Evolutionary conservation across 1,140 invertebrate species (phyloP).

Genomic region (Helicorthomorpha holstii): DNA sequence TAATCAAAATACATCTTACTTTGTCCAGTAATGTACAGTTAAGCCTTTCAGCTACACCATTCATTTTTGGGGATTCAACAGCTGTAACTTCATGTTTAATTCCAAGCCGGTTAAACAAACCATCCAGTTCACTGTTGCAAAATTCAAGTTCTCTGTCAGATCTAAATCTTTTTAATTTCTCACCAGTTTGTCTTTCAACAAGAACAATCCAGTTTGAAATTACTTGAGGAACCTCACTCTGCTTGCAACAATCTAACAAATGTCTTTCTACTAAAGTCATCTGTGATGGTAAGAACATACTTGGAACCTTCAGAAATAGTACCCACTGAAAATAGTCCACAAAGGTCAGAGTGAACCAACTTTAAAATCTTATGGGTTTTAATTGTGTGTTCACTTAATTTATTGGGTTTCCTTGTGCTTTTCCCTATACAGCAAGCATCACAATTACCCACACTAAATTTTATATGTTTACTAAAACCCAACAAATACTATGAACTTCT

Average conservation of each 20-base stretch:
- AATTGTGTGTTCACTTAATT: background rate
- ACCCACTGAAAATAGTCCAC: background rate
- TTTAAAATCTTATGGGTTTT: background rate
- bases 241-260: background rate
- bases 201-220: background rate
- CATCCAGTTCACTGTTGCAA: conserved; percentile 10
- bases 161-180: conserved; percentile 21
- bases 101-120: conserved; percentile 9
- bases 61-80: conserved; percentile 14
- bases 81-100: conserved; percentile 14
- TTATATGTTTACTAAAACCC: background rate
- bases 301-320: background rate
- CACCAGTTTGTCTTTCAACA: conserved; percentile 15
- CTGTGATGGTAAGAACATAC: background rate
- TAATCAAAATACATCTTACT: conserved; percentile 11
- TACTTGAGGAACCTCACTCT: background rate
- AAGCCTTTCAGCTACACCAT: conserved; percentile 15
- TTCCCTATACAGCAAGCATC: background rate
- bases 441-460: background rate
- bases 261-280: background rate
- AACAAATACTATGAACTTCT: background rate
- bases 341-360: conserved; percentile 3
- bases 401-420: background rate
- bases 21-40: conserved; percentile 13
- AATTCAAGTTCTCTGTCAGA: conserved; percentile 28